Conservation (phyloP, 2,888 invertebrate genomes). For the Meloe dianella region DNA sequence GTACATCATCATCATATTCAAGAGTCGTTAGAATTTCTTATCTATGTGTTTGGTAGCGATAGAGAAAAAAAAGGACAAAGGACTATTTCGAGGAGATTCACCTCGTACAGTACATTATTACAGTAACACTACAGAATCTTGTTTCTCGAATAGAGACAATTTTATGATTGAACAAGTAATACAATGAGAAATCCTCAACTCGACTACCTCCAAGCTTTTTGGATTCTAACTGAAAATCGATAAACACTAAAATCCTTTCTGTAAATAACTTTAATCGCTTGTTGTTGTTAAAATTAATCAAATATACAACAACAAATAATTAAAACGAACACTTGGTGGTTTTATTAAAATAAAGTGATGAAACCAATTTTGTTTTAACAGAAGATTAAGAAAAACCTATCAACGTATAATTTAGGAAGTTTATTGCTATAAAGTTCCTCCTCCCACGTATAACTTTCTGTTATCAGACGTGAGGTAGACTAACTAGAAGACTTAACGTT, state of each 20-base stretch:
- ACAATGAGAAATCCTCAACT: not conserved
- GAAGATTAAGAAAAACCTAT: not conserved
- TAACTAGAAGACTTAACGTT: not conserved
- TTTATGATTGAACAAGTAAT: not conserved
- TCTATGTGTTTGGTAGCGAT: not conserved
- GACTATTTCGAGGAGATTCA: conserved; percentile 39
- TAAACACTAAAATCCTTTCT: not conserved
- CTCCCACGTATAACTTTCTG: not conserved
- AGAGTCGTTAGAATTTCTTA: not conserved
- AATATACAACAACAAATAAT: not conserved
- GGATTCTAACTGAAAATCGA: not conserved
- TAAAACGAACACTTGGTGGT: not conserved
- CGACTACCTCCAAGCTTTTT: not conserved
- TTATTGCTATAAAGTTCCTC: not conserved
- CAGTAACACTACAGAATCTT: not conserved
- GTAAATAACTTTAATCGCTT: not conserved
- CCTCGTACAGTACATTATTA: conserved; percentile 19
- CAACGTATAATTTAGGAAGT: not conserved
- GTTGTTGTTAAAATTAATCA: not conserved
- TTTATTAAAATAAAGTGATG: not conserved
- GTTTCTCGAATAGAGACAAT: not conserved
- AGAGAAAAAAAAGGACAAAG: conserved; percentile 37
- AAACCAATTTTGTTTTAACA: not conserved
- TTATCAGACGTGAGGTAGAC: conserved; percentile 5
- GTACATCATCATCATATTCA: not conserved